Evolutionary conservation across 2,888 invertebrate species (phyloP), one percentile per base, ranked within the genome.

Genomic region (Tolmerus cingulatus): DNA sequence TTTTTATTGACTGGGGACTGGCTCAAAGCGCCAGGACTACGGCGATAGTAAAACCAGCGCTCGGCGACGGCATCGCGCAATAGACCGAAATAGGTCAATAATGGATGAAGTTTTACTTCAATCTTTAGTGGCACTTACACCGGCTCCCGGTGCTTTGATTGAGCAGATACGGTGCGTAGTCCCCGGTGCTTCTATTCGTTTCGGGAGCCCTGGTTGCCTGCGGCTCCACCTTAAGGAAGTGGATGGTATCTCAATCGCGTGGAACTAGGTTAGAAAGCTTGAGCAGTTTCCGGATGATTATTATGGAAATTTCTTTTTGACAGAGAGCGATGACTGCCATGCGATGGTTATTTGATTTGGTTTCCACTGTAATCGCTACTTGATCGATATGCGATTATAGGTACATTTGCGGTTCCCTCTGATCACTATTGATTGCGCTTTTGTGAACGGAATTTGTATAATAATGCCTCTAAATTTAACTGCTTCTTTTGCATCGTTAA

Each of bases 261-360:
- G 76, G 40, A 76, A 76, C 34, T 76, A 37, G 76, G 76, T 76
- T 76, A 76, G 76, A 76, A 76, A 40, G 76, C 76, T 76, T 76
- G 37, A 76, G 76, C 37, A 40, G 40, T 34, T 76, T 40, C 76
- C 40, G n/a, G 76, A 76, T 76, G 76, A 66, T 66, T 66, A 66
- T 66, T 66, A 66, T 66, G 66, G 66, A 66, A 66, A 66, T 66
- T 66, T 14, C 9, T 66, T 66, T 66, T 66, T 66, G 66, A 66
- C 66, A 23, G 23, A 66, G 66, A 66, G 14, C 66, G 66, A 66
- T 66, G 66, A 66, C 66, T 66, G 27, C 66, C 66, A 66, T 66
- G 66, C 66, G 66, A 66, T 66, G 66, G 23, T 66, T 66, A 66
- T 66, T 66, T 66, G 66, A 66, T 66, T 66, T 12, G 27, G 27